These are phyloP conservation scores for Camponotus floridanus DNA, from an alignment of 1,140 invertebrate species.

Conservation along the genomic window DNA sequence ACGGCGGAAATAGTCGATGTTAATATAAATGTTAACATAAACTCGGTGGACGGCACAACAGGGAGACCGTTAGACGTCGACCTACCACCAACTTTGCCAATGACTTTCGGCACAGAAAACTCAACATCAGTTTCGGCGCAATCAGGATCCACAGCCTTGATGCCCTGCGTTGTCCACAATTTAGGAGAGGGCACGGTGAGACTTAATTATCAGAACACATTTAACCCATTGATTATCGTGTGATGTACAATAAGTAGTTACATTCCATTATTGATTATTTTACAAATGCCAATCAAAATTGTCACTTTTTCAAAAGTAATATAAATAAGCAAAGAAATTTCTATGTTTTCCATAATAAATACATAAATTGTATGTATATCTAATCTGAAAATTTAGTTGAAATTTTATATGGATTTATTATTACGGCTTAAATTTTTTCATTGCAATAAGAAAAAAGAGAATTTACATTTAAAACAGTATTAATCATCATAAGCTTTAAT, in stretches of 20 bases:
- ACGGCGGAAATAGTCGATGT: slow-evolving; percentile 80
- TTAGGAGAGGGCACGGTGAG: slow-evolving; percentile 94
- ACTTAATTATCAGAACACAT: not conserved
- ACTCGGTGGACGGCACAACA: slow-evolving; percentile 81
- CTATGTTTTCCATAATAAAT: not conserved
- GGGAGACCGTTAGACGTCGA: slow-evolving; percentile 79
- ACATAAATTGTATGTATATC: too few relatives aligned
- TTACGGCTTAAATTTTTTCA: not conserved
- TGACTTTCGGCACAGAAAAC: slow-evolving; percentile 93
- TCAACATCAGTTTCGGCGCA: slow-evolving; percentile 93
- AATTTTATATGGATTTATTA: not conserved
- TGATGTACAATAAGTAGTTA: not conserved
- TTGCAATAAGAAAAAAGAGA: not conserved
- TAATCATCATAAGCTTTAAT: not conserved
- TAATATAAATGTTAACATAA: slow-evolving; percentile 80
- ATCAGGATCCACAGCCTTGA: slow-evolving; percentile 92
- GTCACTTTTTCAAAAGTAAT: too few relatives aligned
- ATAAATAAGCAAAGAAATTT: too few relatives aligned
- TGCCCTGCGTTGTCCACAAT: slow-evolving; percentile 94
- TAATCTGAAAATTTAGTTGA: not conserved
- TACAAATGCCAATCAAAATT: not conserved
- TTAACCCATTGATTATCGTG: slow-evolving; percentile 11
- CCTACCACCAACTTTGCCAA: slow-evolving; percentile 84
- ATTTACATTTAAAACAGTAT: not conserved
- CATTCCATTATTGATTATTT: slow-evolving; percentile 41